Conservation (phyloP, 2,888 invertebrate species). For the Odontothrips loti region DNA sequence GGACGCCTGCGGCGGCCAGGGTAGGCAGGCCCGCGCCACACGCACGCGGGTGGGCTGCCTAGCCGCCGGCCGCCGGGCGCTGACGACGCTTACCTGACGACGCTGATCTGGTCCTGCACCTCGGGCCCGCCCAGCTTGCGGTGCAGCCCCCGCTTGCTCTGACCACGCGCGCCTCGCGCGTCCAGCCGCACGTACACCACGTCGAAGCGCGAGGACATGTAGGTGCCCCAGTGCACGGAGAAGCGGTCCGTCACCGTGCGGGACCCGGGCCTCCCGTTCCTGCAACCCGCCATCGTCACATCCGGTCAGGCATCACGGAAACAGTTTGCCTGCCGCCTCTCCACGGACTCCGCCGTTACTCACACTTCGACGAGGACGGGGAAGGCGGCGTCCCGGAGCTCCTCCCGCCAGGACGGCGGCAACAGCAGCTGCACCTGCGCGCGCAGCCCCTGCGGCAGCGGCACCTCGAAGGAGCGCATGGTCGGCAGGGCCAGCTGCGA, state of each 20-base stretch:
- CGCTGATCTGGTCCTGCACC: slow-evolving; percentile 87
- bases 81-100: slow-evolving; percentile 60
- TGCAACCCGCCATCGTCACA: slow-evolving; percentile 44
- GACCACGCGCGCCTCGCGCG: slow-evolving; percentile 77
- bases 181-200: slow-evolving; percentile 88
- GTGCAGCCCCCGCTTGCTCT: slow-evolving; percentile 76
- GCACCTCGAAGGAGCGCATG: slow-evolving; percentile 77
- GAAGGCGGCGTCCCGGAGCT: slow-evolving; percentile 79
- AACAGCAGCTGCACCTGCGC: slow-evolving; percentile 84
- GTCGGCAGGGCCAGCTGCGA: slow-evolving; percentile 77
- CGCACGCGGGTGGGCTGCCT: too few species aligned
- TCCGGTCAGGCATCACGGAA: too few species aligned
- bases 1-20: too few species aligned
- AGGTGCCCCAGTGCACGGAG: slow-evolving; percentile 84
- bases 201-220: slow-evolving; percentile 85
- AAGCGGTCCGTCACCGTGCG: slow-evolving; percentile 87
- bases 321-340: too few species aligned
- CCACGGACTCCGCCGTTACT: slow-evolving; percentile 43
- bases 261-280: slow-evolving; percentile 88
- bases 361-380: slow-evolving; percentile 85
- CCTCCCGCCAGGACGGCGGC: slow-evolving; percentile 84
- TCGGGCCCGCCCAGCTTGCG: slow-evolving; percentile 82
- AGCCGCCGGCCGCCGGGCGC: too few species aligned
- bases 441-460: slow-evolving; percentile 75
- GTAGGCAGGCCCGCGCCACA: too few species aligned